These are phyloP conservation scores for Albula glossodonta DNA, from an alignment of 2,113 vertebrate genomes.

Conservation along the genomic window DNA sequence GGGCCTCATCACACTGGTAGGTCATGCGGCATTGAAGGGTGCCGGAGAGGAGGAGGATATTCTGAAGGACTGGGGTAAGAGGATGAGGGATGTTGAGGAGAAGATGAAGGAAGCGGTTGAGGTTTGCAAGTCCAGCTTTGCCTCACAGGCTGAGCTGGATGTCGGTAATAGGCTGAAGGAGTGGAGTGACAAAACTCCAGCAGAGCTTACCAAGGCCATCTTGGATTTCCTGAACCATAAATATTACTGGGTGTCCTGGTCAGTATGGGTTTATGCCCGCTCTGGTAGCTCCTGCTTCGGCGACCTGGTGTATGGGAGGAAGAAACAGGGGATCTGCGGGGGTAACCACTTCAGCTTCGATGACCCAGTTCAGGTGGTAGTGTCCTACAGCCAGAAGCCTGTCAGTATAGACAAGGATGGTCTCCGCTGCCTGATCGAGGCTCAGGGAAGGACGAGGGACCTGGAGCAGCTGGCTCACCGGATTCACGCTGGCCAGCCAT, in stretches of 20 bases:
- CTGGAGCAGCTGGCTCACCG: slow-evolving; percentile 33
- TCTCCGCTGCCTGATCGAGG: slow-evolving; percentile 43
- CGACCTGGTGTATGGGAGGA: slow-evolving; percentile 42
- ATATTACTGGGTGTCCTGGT: slow-evolving; percentile 77
- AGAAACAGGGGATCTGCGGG: slow-evolving; percentile 32
- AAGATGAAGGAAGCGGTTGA: slow-evolving; percentile 68
- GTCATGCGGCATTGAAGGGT: slow-evolving; percentile 64
- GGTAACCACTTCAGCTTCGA: slow-evolving; percentile 36
- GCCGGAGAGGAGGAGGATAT: slow-evolving; percentile 61
- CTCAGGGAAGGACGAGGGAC: slow-evolving; percentile 49
- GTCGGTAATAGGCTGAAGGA: slow-evolving; percentile 58
- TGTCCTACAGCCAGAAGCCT: slow-evolving; percentile 71
- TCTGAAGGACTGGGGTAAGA: slow-evolving; percentile 66
- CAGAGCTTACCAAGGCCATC: slow-evolving; percentile 59
- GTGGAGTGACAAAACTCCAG: slow-evolving; percentile 40
- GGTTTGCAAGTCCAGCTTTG: slow-evolving; percentile 68
- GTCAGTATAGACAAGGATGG: slow-evolving; percentile 47
- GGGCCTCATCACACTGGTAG: slow-evolving; percentile 71
- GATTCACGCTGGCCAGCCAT: not conserved
- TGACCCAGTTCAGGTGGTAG: slow-evolving; percentile 60
- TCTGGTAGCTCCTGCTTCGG: slow-evolving; percentile 44
- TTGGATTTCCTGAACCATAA: slow-evolving; percentile 61
- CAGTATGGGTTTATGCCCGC: slow-evolving; percentile 64
- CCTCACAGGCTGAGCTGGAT: slow-evolving; percentile 65
- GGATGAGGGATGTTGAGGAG: slow-evolving; percentile 63